Conservation (phyloP, 2,797 vertebrate species). For the Bradypodion pumilum region DNA sequence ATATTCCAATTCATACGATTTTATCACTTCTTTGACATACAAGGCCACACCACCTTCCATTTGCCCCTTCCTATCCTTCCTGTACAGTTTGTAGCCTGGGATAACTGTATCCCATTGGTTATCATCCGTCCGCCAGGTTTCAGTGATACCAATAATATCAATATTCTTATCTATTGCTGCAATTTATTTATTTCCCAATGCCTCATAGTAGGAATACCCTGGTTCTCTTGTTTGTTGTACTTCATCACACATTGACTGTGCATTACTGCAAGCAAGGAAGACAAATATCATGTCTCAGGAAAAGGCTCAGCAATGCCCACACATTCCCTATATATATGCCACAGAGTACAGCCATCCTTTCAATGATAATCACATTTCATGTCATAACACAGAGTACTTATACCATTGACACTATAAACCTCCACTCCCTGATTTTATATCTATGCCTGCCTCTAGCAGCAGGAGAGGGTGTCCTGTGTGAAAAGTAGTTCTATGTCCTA, state of each 20-base stretch:
- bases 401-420: neutral
- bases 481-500: neutral
- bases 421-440: neutral
- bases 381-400: neutral
- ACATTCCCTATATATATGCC: neutral
- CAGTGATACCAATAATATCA: too few species aligned
- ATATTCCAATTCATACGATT: too few species aligned
- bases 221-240: neutral
- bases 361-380: neutral
- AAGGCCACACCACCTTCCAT: too few species aligned
- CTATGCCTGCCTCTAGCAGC: neutral
- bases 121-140: too few species aligned
- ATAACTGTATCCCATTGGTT: too few species aligned
- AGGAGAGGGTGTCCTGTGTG: neutral
- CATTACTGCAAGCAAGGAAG: neutral
- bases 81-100: too few species aligned
- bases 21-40: too few species aligned
- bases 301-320: neutral
- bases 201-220: neutral
- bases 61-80: too few species aligned
- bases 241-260: neutral
- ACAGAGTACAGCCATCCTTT: neutral
- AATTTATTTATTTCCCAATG: neutral
- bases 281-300: neutral
- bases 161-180: too few species aligned